Evolutionary conservation across 2,888 invertebrate species (phyloP), one percentile per base, ranked within the genome.

Genomic region (Rhogogaster chlorosoma): DNA sequence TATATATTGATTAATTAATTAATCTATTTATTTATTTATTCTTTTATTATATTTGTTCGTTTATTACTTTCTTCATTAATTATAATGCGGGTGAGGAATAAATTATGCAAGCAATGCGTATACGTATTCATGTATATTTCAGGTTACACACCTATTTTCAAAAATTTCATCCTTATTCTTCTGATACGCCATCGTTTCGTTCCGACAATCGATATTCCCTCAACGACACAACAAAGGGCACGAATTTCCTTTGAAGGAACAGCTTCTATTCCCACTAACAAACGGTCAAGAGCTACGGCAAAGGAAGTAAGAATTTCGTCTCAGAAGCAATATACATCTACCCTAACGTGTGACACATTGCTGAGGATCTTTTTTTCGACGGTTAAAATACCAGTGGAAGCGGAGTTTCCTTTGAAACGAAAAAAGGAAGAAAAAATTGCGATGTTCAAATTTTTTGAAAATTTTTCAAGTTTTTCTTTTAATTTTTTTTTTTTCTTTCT

Each of bases 261-360:
- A 53, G 53, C 77, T 53, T 53, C 38, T 53, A 73, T 42, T 18
- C 18, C 77, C 29, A 2, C 26, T 6, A 45, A 49, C 6, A 77
- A 10, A 6, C 77, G 49, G 49, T 49, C 77, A 77, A 22, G 18
- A 29, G 29, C 26, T 15, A n/a, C n/a, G 29, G 49, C 29, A n/a
- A 49, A 77, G 29, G n/a, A 77, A 53, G 32, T 0, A 77, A 77
- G 45, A 77, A 77, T 77, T 77, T 53, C 15, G 32, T 29, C 49
- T 49, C 32, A 77, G 32, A 77, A 49, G 53, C 77, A 77, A 77
- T 77, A 77, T 49, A 77, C 38, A 26, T 49, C 49, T 38, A 18
- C 29, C n/a, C n/a, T 32, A 53, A 77, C 45, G 77, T 26, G 77
- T 26, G 77, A 77, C 18, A 53, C 77, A 29, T 77, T 18, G 26